These are phyloP conservation scores for Zeugodacus cucurbitae DNA, from an alignment of 1,140 invertebrate genomes.

Conservation along the genomic window DNA sequence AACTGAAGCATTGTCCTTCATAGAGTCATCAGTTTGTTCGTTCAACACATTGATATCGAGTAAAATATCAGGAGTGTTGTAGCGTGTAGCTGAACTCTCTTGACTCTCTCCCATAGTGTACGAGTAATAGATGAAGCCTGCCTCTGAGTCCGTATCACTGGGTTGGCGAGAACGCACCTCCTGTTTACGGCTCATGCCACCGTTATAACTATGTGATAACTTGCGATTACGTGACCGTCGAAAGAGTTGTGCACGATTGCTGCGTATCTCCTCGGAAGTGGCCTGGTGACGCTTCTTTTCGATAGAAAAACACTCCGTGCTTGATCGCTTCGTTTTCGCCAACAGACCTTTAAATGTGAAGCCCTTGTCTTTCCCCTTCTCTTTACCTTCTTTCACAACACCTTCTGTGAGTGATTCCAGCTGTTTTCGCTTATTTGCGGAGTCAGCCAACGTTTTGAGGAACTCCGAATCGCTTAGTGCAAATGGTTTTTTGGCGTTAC, in stretches of 20 bases:
- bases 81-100: slow-evolving; percentile 40
- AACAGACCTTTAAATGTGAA: slow-evolving; percentile 59
- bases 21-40: slow-evolving; percentile 38
- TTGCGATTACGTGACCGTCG: slow-evolving; percentile 59
- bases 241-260: slow-evolving; percentile 55
- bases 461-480: slow-evolving; percentile 64
- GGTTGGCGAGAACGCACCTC: slow-evolving; percentile 56
- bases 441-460: slow-evolving; percentile 53
- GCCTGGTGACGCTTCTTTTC: slow-evolving; percentile 60
- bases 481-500: slow-evolving; percentile 50
- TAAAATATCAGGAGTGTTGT: slow-evolving; percentile 62
- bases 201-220: slow-evolving; percentile 63
- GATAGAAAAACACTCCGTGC: slow-evolving; percentile 58
- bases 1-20: background rate
- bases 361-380: slow-evolving; percentile 52
- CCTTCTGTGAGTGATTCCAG: slow-evolving; percentile 44
- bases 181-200: slow-evolving; percentile 52
- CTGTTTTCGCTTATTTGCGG: slow-evolving; percentile 45
- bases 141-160: slow-evolving; percentile 60
- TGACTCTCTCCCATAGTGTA: slow-evolving; percentile 44
- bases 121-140: slow-evolving; percentile 43
- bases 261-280: slow-evolving; percentile 53
- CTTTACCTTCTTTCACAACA: background rate
- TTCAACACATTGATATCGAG: slow-evolving; percentile 62
- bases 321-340: slow-evolving; percentile 60